phyloP scores from a whole-genome alignment of 2,888 invertebrate genomes.

The Meta bourneti region DNA sequence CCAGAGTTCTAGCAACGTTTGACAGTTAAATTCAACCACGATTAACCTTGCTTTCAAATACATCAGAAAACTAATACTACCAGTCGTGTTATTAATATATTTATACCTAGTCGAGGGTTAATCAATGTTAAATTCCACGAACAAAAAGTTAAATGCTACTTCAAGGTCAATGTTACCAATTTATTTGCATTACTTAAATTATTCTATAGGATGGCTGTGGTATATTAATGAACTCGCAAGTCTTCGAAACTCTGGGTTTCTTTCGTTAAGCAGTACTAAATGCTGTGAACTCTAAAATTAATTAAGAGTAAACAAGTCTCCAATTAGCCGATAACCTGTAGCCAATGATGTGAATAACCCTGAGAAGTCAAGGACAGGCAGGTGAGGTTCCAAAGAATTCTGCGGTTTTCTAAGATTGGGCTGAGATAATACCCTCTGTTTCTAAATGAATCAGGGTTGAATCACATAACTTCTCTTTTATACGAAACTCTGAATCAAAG shows the following conservation, averaged over 20 bases:
- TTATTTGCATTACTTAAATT: too few species aligned
- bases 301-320: conserved; percentile 8
- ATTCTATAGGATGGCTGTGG: too few species aligned
- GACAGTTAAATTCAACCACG: too few species aligned
- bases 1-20: too few species aligned
- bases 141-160: too few species aligned
- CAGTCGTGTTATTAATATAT: too few species aligned
- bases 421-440: not conserved
- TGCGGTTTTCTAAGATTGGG: not conserved
- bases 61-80: too few species aligned
- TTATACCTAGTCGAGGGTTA: too few species aligned
- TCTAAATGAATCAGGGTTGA: not conserved
- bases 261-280: not conserved
- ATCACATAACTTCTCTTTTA: not conserved
- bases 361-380: conserved; percentile 16
- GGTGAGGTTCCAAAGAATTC: not conserved
- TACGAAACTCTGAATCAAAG: not conserved
- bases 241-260: not conserved
- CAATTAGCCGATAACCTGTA: conserved; percentile 25
- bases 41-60: too few species aligned
- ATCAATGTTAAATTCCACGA: too few species aligned
- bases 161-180: too few species aligned
- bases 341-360: conserved; percentile 30
- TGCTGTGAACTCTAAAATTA: conserved; percentile 16
- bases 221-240: too few species aligned